These are phyloP conservation scores for Semnornis frantzii DNA, from an alignment of 2,113 vertebrate genomes.

Conservation along the genomic window DNA sequence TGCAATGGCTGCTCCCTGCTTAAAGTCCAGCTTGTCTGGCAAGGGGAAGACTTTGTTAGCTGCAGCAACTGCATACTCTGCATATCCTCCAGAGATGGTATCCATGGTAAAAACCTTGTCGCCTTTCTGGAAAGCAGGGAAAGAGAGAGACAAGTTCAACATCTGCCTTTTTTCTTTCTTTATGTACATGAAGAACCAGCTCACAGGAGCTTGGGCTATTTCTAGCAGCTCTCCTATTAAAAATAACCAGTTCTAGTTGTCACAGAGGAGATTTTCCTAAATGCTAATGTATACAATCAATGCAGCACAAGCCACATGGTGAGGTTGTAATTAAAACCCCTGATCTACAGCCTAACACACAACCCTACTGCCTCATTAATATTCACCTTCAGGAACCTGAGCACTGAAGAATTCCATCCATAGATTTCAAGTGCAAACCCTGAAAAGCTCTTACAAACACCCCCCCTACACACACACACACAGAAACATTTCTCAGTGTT, in stretches of 20 bases:
- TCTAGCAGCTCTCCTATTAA: background rate
- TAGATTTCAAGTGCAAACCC: background rate
- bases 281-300: background rate
- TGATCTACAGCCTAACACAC: background rate
- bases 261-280: background rate
- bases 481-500: background rate
- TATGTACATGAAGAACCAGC: background rate
- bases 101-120: slow-evolving; percentile 86
- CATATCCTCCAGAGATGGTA: slow-evolving; percentile 88
- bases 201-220: background rate
- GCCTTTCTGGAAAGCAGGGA: slow-evolving; percentile 77
- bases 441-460: background rate
- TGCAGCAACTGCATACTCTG: slow-evolving; percentile 83
- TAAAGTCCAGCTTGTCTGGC: slow-evolving; percentile 79
- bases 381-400: background rate
- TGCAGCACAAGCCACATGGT: background rate
- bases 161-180: background rate
- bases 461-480: too few species aligned
- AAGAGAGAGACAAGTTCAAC: background rate
- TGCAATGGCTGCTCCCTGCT: slow-evolving; percentile 88
- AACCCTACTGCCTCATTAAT: background rate
- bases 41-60: slow-evolving; percentile 80
- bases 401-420: background rate
- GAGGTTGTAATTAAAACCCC: background rate
- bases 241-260: background rate